These are phyloP conservation scores for Nasonia longicornis DNA, from an alignment of 1,140 invertebrate genomes.

Conservation along the genomic window DNA sequence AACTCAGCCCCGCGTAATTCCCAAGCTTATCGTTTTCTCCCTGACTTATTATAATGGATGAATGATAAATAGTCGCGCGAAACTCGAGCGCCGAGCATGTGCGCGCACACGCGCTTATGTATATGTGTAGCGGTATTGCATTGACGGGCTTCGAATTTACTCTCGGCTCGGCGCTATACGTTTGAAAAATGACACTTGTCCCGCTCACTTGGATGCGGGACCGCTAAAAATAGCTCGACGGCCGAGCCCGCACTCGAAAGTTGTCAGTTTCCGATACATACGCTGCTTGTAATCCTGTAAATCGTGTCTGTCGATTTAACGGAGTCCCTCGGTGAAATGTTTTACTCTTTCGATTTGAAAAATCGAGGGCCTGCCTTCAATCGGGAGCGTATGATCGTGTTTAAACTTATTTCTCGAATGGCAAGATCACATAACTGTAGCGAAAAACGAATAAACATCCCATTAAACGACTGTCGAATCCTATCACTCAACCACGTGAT, in stretches of 20 bases:
- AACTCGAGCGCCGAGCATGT: not conserved
- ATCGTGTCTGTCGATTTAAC: too few species aligned
- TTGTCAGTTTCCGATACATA: not conserved
- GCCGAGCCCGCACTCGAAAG: not conserved
- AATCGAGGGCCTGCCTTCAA: too few species aligned
- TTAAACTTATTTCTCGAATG: too few species aligned
- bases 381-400: too few species aligned
- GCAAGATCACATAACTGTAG: too few species aligned
- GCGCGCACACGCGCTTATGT: too few species aligned
- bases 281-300: not conserved
- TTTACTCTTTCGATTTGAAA: not conserved
- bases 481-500: too few species aligned
- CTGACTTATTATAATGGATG: constrained; percentile 22
- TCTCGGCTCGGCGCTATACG: not conserved
- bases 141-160: constrained; percentile 15
- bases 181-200: constrained; percentile 13
- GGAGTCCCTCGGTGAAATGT: not conserved
- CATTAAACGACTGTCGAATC: too few species aligned
- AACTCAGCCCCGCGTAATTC: not conserved
- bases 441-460: too few species aligned
- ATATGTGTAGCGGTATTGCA: not conserved
- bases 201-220: not conserved
- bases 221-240: not conserved
- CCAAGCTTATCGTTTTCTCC: constrained; percentile 7
- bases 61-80: constrained; percentile 29